These are phyloP conservation scores for Amorpha juglandis DNA, from an alignment of 2,888 invertebrate genomes.

Conservation along the genomic window DNA sequence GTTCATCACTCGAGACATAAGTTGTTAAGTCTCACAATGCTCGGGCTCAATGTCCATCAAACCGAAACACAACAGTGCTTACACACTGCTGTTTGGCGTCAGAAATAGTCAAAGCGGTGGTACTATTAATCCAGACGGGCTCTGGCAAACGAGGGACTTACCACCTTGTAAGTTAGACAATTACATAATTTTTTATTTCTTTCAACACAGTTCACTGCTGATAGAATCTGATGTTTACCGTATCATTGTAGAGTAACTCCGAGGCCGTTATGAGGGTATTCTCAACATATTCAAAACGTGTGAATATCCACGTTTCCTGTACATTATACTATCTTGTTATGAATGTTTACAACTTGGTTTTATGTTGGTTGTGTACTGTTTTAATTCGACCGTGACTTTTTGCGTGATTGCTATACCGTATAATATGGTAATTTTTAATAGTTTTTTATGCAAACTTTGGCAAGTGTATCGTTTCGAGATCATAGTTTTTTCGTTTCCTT, in stretches of 20 bases:
- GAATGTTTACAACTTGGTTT: slow-evolving; percentile 9
- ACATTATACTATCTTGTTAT: neutral
- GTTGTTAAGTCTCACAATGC: too few relatives aligned
- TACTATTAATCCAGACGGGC: too few relatives aligned
- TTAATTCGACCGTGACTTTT: slow-evolving; percentile 1
- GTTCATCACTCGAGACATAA: too few relatives aligned
- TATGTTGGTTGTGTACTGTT: neutral
- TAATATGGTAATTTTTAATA: neutral
- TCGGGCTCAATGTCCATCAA: too few relatives aligned
- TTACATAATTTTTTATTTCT: slow-evolving; percentile 4
- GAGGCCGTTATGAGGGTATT: neutral
- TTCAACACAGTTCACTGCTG: neutral
- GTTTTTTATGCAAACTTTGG: neutral
- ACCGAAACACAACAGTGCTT: too few relatives aligned
- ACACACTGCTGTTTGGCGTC: too few relatives aligned
- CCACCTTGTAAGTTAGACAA: too few relatives aligned
- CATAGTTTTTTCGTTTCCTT: slow-evolving; percentile 2
- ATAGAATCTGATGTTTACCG: neutral
- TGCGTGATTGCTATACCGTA: neutral
- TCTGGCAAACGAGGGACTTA: too few relatives aligned
- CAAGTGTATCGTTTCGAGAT: neutral
- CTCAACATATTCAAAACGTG: neutral
- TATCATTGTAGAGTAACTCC: neutral
- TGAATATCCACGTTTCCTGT: neutral
- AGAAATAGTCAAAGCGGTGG: too few relatives aligned